Evolutionary conservation across 1,140 invertebrate species (phyloP).

Genomic region (Copidosoma floridanum): DNA sequence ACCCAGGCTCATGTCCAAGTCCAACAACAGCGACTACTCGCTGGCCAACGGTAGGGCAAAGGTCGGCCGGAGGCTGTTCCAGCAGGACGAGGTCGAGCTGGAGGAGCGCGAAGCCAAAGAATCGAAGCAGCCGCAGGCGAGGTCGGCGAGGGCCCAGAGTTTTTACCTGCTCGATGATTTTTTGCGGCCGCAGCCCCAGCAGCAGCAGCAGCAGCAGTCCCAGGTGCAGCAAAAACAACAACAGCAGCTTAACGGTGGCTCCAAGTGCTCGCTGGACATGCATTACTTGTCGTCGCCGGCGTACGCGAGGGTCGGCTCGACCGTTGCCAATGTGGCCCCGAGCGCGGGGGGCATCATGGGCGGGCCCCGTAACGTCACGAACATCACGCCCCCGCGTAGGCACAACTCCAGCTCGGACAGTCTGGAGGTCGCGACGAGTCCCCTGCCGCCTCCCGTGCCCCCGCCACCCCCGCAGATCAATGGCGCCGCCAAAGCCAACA

Average conservation of each 20-base stretch:
- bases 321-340: slow-evolving; percentile 9
- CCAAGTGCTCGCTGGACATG: slow-evolving; percentile 36
- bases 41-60: slow-evolving; percentile 36
- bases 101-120: slow-evolving; percentile 18
- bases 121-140: slow-evolving; percentile 21
- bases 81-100: slow-evolving; percentile 34
- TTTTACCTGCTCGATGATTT: slow-evolving; percentile 60
- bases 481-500: slow-evolving; percentile 35
- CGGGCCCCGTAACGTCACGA: slow-evolving; percentile 27
- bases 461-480: slow-evolving; percentile 47
- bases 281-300: slow-evolving; percentile 39
- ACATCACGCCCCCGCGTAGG: slow-evolving; percentile 52
- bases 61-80: slow-evolving; percentile 37
- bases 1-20: slow-evolving; percentile 34
- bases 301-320: slow-evolving; percentile 19
- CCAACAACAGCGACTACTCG: slow-evolving; percentile 36
- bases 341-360: slow-evolving; percentile 18
- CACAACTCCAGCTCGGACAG: slow-evolving; percentile 56
- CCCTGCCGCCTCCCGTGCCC: slow-evolving; percentile 53
- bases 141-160: slow-evolving; percentile 53
- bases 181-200: slow-evolving; percentile 49
- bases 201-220: background rate
- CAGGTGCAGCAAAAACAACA: background rate
- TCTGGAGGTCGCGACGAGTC: slow-evolving; percentile 53
- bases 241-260: background rate